Base-by-base conservation (phyloP, 2,113 vertebrate species). In the Tupaia chinensis region DNA sequence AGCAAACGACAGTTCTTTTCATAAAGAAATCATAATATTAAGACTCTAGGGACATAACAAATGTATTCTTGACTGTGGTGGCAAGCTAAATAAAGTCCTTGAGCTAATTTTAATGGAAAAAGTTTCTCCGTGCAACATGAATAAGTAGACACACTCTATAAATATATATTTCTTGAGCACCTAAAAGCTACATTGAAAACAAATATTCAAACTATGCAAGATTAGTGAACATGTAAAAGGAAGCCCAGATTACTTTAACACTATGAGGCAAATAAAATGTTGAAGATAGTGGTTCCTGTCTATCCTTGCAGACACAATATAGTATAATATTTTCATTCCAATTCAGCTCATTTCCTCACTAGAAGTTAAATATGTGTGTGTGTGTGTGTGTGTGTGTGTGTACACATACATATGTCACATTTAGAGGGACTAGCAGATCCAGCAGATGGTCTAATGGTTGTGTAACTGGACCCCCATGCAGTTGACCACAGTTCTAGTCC, bases 21-120 rank as follows among this genome's bases (percentile, higher is more conserved):
- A 97, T 94, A 88, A 96, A 90, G 96, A 96, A 97, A 96, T 97
- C 86, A 96, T 95, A 96, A 97, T 93, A 96, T 85, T 87, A 95
- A 96, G 69, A 94, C 96, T 97, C 97, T 77, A 87, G 91, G 83
- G 96, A 96, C 93, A 78, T 63, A 95, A 86, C 77, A 89, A 95
- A 95, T 96, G 92, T 54, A 93, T 89, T 97, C 96, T 94, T 78
- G 76, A 94, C 79, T 80, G 60, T 80, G 54, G 66, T 89, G 14
- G 61, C 70, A 97, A 89, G 27, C 93, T 93, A 97, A 97, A 96
- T 89, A 95, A 96, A 96, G 65, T 96, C 77, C 89, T 97, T 94
- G 78, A 96, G 91, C 93, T 97, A 96, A 96, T 97, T 97, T 94
- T 89, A 94, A 96, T 96, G 89, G 95, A 16, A 87, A 95, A 94